Evolutionary conservation across 2,797 vertebrate species (phyloP).

Genomic region (Chrysocyon brachyurus): DNA sequence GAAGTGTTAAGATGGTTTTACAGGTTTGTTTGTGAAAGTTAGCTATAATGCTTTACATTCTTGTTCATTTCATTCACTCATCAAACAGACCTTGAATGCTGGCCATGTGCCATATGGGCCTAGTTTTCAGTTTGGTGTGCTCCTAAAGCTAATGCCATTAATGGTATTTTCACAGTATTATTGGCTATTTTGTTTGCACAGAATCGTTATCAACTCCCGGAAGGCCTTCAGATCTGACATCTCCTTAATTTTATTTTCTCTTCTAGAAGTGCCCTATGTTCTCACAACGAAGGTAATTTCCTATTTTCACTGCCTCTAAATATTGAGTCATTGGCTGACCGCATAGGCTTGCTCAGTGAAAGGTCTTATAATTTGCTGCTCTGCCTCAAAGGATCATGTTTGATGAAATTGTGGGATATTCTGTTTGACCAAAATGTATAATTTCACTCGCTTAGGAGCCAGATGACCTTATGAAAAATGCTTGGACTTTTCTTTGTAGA

Average conservation of each 20-base stretch:
- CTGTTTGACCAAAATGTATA: not conserved
- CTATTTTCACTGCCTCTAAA: not conserved
- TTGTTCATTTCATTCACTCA: not conserved
- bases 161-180: not conserved
- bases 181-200: not conserved
- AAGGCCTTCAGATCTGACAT: not conserved
- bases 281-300: not conserved
- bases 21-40: not conserved
- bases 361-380: not conserved
- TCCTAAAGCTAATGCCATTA: not conserved
- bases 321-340: not conserved
- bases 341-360: not conserved
- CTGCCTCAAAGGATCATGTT: not conserved
- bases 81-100: not conserved
- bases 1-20: not conserved
- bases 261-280: conserved; percentile 10
- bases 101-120: no score
- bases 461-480: not conserved
- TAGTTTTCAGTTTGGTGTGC: not conserved
- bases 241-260: conserved; percentile 2
- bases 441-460: not conserved
- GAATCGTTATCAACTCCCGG: not conserved
- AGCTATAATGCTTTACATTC: not conserved
- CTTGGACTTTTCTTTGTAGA: not conserved
- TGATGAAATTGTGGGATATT: not conserved